phyloP scores from a whole-genome alignment of 2,797 vertebrate species.

The Arrhamphus sclerolepis region DNA sequence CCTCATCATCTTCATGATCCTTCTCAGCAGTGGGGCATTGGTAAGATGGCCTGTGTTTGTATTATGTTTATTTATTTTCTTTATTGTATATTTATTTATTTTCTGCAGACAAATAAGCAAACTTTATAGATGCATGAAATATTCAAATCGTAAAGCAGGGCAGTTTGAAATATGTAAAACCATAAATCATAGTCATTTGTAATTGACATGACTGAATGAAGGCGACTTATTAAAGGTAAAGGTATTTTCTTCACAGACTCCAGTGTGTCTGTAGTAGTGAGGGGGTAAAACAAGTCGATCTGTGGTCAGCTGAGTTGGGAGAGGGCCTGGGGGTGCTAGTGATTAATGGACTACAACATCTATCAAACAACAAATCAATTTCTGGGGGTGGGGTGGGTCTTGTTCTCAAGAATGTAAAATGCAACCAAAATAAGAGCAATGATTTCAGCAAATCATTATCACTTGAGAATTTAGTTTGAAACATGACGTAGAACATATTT shows the following conservation, averaged over 20 bases:
- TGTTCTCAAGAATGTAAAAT: constrained; percentile 50
- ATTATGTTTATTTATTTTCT: too few relatives aligned
- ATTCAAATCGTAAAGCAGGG: background rate
- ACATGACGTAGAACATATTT: constrained; percentile 7
- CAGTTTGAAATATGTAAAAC: background rate
- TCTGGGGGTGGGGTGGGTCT: constrained; percentile 36
- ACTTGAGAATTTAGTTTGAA: constrained; percentile 9
- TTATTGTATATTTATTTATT: too few relatives aligned
- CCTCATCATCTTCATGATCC: constrained; percentile 99
- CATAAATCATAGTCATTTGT: background rate
- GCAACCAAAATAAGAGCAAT: constrained; percentile 50
- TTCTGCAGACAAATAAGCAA: background rate
- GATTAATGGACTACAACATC: constrained; percentile 69
- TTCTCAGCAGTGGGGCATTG: constrained; percentile 97
- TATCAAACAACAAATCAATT: constrained; percentile 62
- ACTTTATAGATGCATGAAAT: background rate
- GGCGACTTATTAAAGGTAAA: background rate
- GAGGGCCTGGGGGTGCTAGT: constrained; percentile 20
- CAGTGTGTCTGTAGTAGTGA: constrained; percentile 11
- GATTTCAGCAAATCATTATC: constrained; percentile 6
- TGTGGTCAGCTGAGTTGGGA: constrained; percentile 16
- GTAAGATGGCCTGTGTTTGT: constrained; percentile 68
- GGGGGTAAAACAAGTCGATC: constrained; percentile 15
- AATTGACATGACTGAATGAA: too few relatives aligned
- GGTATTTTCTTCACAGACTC: background rate